Evolutionary conservation across 2,888 invertebrate genomes (phyloP).

Genomic region (Amblyjoppa proteus): DNA sequence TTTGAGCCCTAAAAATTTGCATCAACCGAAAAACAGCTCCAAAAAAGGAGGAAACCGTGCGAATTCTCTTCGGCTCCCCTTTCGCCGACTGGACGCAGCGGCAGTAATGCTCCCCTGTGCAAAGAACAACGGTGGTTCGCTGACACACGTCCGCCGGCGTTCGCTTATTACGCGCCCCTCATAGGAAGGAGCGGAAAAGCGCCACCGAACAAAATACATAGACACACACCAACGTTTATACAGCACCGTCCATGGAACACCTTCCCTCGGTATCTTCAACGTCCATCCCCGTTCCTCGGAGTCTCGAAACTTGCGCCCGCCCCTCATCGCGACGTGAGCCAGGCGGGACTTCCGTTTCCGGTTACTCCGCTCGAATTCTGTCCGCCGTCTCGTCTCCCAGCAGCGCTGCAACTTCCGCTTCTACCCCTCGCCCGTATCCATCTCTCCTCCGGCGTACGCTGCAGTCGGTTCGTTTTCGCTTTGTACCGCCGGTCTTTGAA

Average conservation of each 20-base stretch:
- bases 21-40: neutral
- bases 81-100: neutral
- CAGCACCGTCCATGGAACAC: neutral
- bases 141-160: neutral
- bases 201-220: neutral
- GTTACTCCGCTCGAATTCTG: conserved; percentile 59
- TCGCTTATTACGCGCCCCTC: conserved; percentile 1
- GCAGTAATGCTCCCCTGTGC: neutral
- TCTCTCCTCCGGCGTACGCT: conserved; percentile 28
- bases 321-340: conserved; percentile 54
- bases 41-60: neutral
- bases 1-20: neutral
- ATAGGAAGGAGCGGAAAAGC: neutral
- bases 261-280: neutral
- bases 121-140: conserved; percentile 6
- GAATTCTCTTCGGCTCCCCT: too few relatives aligned
- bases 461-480: conserved; percentile 48
- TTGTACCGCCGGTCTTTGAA: conserved; percentile 52
- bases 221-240: neutral
- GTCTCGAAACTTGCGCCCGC: conserved; percentile 51
- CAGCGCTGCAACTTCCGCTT: conserved; percentile 63
- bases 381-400: conserved; percentile 34
- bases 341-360: conserved; percentile 67
- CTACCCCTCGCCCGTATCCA: conserved; percentile 49
- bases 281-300: conserved; percentile 40